Conservation (phyloP, 1,140 invertebrate genomes). For the Cydia pomonella region DNA sequence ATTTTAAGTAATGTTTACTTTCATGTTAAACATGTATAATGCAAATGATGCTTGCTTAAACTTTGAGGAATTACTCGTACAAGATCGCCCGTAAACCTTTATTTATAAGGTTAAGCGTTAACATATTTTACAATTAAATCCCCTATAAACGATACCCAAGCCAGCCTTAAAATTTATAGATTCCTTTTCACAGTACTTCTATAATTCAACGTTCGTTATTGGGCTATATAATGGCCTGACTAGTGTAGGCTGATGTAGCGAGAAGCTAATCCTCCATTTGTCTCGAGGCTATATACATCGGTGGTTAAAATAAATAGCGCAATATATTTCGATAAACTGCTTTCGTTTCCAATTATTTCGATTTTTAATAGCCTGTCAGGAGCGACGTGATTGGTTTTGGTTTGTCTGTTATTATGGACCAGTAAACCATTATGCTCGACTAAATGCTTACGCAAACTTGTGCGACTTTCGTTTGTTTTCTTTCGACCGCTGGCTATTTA, state of each 20-base stretch:
- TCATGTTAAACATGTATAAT: not conserved
- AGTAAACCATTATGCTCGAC: conserved; percentile 18
- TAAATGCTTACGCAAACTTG: conserved; percentile 28
- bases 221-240: conserved; percentile 21
- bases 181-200: not conserved
- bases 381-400: conserved; percentile 24
- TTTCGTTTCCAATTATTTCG: conserved; percentile 48
- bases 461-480: conserved; percentile 24
- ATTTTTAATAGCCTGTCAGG: conserved; percentile 49
- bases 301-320: conserved; percentile 50
- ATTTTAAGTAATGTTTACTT: not conserved
- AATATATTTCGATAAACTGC: conserved; percentile 42
- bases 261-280: conserved; percentile 25
- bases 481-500: not conserved
- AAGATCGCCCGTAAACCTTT: not conserved
- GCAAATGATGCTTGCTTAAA: not conserved
- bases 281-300: conserved; percentile 29
- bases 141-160: not conserved
- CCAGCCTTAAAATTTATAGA: conserved; percentile 21
- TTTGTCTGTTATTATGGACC: conserved; percentile 24
- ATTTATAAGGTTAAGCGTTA: not conserved
- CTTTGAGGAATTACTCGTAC: not conserved
- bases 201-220: conserved; percentile 33
- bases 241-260: conserved; percentile 9
- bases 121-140: not conserved